Percentiles rank a stretch among this genome's conserved stretches.
Evolutionary conservation across 2,113 vertebrate species (phyloP).

Genomic region (Erinaceus europaeus): DNA sequence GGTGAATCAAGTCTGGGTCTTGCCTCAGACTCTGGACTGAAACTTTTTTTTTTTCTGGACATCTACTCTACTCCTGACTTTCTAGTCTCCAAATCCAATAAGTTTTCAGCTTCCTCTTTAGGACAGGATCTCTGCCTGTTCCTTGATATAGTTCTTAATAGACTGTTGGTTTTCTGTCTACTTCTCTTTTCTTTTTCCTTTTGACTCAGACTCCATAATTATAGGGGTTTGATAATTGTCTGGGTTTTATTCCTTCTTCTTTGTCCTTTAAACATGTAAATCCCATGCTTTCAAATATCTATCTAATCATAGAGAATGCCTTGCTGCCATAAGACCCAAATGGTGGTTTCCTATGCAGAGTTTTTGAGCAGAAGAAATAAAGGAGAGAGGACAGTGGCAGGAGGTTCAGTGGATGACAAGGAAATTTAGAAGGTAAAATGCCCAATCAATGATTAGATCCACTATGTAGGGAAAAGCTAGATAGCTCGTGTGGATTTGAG

Average conservation of each 20-base stretch:
- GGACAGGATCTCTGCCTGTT: background rate
- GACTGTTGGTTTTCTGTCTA: background rate
- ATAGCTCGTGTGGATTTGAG: background rate
- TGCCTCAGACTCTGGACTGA: background rate
- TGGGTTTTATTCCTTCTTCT: background rate
- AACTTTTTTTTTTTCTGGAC: background rate
- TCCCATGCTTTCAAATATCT: background rate
- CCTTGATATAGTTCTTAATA: background rate
- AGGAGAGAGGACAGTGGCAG: rapidly evolving
- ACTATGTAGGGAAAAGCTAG: background rate
- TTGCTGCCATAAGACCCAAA: background rate
- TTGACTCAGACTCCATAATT: background rate
- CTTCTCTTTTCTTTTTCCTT: conserved; percentile 4
- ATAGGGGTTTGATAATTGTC: background rate
- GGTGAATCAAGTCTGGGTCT: background rate
- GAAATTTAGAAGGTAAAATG: too few relatives aligned
- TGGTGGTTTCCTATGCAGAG: background rate
- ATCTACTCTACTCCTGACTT: background rate
- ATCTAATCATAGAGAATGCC: background rate
- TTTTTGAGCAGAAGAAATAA: background rate
- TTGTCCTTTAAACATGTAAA: background rate
- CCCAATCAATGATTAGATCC: background rate
- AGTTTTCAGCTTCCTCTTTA: background rate
- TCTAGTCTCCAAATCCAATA: background rate
- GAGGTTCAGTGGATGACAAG: rapidly evolving